Base-by-base conservation (phyloP, 2,888 invertebrate species). In the Sesamia inferens region DNA sequence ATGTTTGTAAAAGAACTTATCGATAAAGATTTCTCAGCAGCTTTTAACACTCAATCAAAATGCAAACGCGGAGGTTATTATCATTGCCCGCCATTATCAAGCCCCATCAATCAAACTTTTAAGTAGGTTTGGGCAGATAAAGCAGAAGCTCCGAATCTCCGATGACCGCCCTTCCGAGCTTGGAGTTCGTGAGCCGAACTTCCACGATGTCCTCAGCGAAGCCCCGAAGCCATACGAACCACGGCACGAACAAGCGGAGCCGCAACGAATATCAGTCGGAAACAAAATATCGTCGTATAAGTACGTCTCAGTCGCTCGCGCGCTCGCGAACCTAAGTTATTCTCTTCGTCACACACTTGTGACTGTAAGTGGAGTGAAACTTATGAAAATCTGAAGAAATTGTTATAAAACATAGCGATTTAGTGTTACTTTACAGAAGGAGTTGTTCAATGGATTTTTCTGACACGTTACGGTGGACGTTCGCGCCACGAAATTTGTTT, bases 351-450 rank as follows among this genome's bases (percentile, higher is more conserved):
- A 91, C 91, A 91, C 86, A 87, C 77, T 90, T 93, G 93, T 94
- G 93, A 94, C 94, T 91, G 90, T 86, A 92, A 93, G 93, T 94
- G 94, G 88, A 94, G 94, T 96, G 94, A 92, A 93, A 91, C 87
- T 90, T 86, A 89, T 89, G 85, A 83, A 88, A 85, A 88, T 83
- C 84, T 79, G 68, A 85, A 85, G 74, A 88, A 85, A 85, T 88
- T 82, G 79, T 85, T 84, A 54, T 81, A 44, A 80, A 78, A 79
- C 74, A 81, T 78, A 85, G 72, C 83, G 48, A 71, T 76, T 83
- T 73, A 81, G 82, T 86, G 83, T 80, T 85, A 76, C 68, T 74
- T 75, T 79, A 59, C 63, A 82, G 55, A 71, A 76, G 73, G 70
- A 82, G 70, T 75, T 74, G 55, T 70, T 74, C 73, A 76, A 84